Evolutionary conservation across 2,797 vertebrate species (phyloP), one percentile per base, ranked within the genome.

Genomic region (Eidolon dupreanum): DNA sequence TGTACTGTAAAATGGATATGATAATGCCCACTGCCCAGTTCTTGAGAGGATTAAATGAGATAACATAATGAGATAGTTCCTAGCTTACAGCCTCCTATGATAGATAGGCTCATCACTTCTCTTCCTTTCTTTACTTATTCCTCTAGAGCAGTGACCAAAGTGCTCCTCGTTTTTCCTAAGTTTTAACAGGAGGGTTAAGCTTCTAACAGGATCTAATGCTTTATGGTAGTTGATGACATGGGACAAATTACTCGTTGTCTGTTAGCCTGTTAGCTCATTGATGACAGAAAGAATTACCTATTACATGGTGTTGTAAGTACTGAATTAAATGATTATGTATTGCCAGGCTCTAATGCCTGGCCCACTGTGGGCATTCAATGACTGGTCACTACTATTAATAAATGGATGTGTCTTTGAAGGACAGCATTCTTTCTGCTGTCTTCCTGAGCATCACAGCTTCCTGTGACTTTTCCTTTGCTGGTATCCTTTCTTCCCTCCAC

Each of bases 101-200:
- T 12, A 13, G 2, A 26, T 6, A 33, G 26, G 0, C 17, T 66
- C 8, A 57, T 61, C 38, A 17, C 75, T 36, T 79, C 22, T 79
- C 38, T 49, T 71, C 13, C 17, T 87, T 86, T 19, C 16, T 24
- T n/a, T 17, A 49, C 22, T 24, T 94, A 8, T 63, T 8, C 19
- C 96, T 51, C 90, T 43, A 71, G 74, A 66, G 43, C 61, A 94
- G 71, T 46, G 57, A 78, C 75, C 28, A 0, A 46, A 2, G 1
- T 61, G 36, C 95, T 19, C 61, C 61, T 92, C 6, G 9, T 20
- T 2, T 13, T 12, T 57, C 36, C 95, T 95, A 92, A 33, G 5
- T 97, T 70, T 95, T 96, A 85, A 85, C n/a, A 91, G 43, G 26
- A 49, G 5, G 31, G 10, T 92, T 57, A 55, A 73, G 36, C 59